Evolutionary conservation across 2,113 vertebrate species (phyloP).

Genomic region (Vidua macroura): DNA sequence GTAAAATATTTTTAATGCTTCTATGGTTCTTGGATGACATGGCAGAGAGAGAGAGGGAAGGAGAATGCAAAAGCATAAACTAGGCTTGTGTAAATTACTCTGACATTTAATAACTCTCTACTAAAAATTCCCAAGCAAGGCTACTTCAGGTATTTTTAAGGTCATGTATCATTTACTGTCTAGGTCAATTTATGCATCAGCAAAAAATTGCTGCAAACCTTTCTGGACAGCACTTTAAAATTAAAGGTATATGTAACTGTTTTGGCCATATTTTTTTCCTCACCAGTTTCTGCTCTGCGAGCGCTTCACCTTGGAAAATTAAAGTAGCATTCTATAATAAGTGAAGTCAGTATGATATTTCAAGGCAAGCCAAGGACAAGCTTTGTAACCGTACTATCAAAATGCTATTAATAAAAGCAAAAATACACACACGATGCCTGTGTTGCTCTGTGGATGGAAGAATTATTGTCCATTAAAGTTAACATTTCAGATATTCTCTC

Average conservation of each 20-base stretch:
- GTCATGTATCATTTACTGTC: slow-evolving; percentile 53
- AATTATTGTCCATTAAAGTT: slow-evolving; percentile 50
- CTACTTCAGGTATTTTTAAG: slow-evolving; percentile 54
- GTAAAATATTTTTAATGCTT: slow-evolving; percentile 23
- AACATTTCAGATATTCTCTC: slow-evolving; percentile 33
- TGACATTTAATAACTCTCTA: slow-evolving; percentile 64
- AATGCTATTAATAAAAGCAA: slow-evolving; percentile 60
- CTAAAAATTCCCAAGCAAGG: slow-evolving; percentile 61
- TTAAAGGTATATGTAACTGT: slow-evolving; percentile 41
- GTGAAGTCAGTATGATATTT: slow-evolving; percentile 44
- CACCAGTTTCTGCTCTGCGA: not conserved
- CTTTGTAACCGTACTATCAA: slow-evolving; percentile 59
- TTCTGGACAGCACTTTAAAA: slow-evolving; percentile 54
- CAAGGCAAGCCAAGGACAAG: slow-evolving; percentile 57
- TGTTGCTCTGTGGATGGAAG: slow-evolving; percentile 31
- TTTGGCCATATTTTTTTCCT: slow-evolving; percentile 40
- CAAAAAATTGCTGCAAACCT: slow-evolving; percentile 46
- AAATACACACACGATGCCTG: slow-evolving; percentile 9
- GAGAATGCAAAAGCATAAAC: slow-evolving; percentile 45
- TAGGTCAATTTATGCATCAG: slow-evolving; percentile 60
- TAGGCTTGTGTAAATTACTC: slow-evolving; percentile 49
- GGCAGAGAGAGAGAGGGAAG: not conserved
- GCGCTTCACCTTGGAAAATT: slow-evolving; percentile 63
- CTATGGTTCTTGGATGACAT: not conserved
- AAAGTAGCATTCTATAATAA: slow-evolving; percentile 50